Evolutionary conservation across 92 coral and sea anemone species (phyloP).

Genomic region (Anthopleura xanthogrammica): DNA sequence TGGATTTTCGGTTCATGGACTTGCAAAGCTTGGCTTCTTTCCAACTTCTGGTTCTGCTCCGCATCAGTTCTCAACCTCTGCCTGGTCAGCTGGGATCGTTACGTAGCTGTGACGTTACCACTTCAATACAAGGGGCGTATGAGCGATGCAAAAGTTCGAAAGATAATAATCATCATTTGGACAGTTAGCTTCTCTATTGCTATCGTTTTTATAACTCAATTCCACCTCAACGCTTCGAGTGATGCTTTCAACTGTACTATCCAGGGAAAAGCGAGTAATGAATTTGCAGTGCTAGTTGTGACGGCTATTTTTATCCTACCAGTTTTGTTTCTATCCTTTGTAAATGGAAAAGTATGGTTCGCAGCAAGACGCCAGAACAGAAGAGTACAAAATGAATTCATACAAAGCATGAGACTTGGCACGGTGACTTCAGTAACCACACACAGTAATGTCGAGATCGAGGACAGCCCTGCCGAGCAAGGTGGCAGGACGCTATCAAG

Average conservation of each 20-base stretch:
- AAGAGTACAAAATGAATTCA: constrained; percentile 12
- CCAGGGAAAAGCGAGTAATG: constrained; percentile 33
- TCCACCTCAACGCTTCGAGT: constrained; percentile 4
- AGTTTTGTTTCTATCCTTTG: constrained; percentile 52
- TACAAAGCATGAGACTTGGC: not conserved
- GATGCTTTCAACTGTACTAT: constrained; percentile 31
- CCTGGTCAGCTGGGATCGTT: constrained; percentile 83
- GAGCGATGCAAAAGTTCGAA: constrained; percentile 39
- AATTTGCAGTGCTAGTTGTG: constrained; percentile 5
- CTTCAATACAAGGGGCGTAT: constrained; percentile 59
- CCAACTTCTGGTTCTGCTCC: constrained; percentile 61
- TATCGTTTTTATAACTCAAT: constrained; percentile 1
- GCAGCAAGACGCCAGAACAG: constrained; percentile 51
- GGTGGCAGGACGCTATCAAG: not conserved
- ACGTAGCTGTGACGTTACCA: constrained; percentile 84
- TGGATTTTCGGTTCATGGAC: constrained; percentile 65
- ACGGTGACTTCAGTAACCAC: too few species aligned
- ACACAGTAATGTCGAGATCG: not conserved
- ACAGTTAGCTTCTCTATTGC: constrained; percentile 13
- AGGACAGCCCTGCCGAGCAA: too few species aligned
- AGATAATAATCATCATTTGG: constrained; percentile 64
- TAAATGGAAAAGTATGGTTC: constrained; percentile 54
- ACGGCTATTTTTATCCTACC: constrained; percentile 41
- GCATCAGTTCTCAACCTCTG: constrained; percentile 76
- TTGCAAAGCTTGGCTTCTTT: constrained; percentile 56